A percentile compares a stretch with the other conserved stretches of the same genome.
Evolutionary conservation across 92 coral and sea anemone genomes (phyloP).

Genomic region (Montipora capitata): DNA sequence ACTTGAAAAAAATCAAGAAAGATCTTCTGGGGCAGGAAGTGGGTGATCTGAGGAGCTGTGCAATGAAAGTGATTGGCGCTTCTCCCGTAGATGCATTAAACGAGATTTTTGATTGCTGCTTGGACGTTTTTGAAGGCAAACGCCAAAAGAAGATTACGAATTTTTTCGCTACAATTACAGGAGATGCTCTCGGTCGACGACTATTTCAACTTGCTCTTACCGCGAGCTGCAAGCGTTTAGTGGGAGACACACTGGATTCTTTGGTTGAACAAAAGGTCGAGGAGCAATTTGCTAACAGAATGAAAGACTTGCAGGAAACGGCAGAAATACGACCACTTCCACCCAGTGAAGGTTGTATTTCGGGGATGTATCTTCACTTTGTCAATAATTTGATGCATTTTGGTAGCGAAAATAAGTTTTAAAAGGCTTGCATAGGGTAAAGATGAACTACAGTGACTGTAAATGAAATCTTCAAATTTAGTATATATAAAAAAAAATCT

Average conservation of each 20-base stretch:
- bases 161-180: conserved; percentile 59
- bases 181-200: conserved; percentile 64
- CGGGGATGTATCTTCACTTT: too few relatives aligned
- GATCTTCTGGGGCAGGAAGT: conserved; percentile 81
- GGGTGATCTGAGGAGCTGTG: conserved; percentile 83
- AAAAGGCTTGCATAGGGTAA: too few relatives aligned
- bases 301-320: not conserved
- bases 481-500: too few relatives aligned
- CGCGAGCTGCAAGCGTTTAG: conserved; percentile 71
- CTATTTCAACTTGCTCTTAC: conserved; percentile 83
- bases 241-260: conserved; percentile 41
- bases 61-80: conserved; percentile 72
- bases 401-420: too few relatives aligned
- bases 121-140: conserved; percentile 64
- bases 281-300: not conserved
- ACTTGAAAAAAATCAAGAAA: conserved; percentile 77
- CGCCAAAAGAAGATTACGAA: conserved; percentile 41
- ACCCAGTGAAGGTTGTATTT: conserved; percentile 53
- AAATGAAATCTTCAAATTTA: too few relatives aligned
- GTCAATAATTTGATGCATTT: too few relatives aligned
- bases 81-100: conserved; percentile 77
- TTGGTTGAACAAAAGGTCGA: conserved; percentile 11
- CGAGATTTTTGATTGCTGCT: conserved; percentile 77
- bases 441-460: too few relatives aligned
- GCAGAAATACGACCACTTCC: conserved; percentile 21